phyloP scores from a whole-genome alignment of 2,888 invertebrate genomes.

The Parnassius mnemosyne region DNA sequence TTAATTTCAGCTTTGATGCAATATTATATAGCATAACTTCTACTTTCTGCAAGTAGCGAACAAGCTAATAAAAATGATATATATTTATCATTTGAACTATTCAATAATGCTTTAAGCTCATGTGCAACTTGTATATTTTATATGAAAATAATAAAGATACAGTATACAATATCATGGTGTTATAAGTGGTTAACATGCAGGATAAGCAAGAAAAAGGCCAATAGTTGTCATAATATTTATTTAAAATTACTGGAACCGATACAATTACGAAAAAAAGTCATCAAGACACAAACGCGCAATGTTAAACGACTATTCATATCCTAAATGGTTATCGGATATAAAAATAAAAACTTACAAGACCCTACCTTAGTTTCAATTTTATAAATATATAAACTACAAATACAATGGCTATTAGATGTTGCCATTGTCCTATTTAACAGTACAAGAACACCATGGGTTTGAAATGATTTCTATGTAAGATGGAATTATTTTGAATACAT shows the following conservation, averaged over 20 bases:
- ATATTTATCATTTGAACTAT: constrained; percentile 3
- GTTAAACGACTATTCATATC: constrained; percentile 48
- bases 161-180: constrained; percentile 23
- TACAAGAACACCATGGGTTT: constrained; percentile 11
- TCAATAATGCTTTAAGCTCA: constrained; percentile 18
- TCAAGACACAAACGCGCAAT: constrained; percentile 51
- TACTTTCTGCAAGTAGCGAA: constrained; percentile 7
- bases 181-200: constrained; percentile 62
- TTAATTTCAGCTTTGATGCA: background rate
- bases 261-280: constrained; percentile 50
- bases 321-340: constrained; percentile 61
- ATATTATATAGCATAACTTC: background rate
- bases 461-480: constrained; percentile 7
- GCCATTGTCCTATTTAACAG: constrained; percentile 26
- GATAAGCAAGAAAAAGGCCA: constrained; percentile 75
- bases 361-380: constrained; percentile 36
- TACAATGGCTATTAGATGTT: constrained; percentile 28
- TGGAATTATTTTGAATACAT: constrained; percentile 5
- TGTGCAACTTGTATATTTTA: constrained; percentile 5
- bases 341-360: constrained; percentile 71
- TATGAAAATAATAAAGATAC: background rate
- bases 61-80: constrained; percentile 16
- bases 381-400: constrained; percentile 34
- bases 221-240: constrained; percentile 73
- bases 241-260: constrained; percentile 68